A percentile compares a stretch with the other conserved stretches of the same genome.
Evolutionary conservation across 2,888 invertebrate genomes (phyloP).

Genomic region (Amphimallon solstitiale): DNA sequence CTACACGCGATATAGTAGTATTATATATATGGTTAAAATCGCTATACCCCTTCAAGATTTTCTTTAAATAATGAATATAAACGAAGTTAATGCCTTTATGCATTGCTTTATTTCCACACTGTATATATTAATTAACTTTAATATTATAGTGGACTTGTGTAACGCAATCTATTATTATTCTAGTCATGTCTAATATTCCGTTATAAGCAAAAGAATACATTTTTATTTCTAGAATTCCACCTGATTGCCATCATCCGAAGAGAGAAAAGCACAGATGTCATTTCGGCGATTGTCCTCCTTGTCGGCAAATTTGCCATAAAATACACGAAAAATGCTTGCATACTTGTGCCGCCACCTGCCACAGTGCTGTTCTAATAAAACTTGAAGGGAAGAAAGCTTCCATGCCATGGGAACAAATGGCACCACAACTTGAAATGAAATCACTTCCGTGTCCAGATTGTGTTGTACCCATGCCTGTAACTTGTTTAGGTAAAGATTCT

Average conservation of each 20-base stretch:
- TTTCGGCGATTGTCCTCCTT: conserved; percentile 85
- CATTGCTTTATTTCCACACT: too few relatives aligned
- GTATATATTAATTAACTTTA: too few relatives aligned
- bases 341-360: conserved; percentile 77
- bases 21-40: too few relatives aligned
- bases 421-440: conserved; percentile 63
- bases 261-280: conserved; percentile 83
- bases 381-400: conserved; percentile 68
- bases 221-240: conserved; percentile 68
- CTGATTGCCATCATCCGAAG: conserved; percentile 84
- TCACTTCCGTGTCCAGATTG: conserved; percentile 78
- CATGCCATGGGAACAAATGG: conserved; percentile 72
- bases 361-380: conserved; percentile 76
- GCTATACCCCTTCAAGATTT: too few relatives aligned
- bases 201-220: too few relatives aligned
- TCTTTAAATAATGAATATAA: too few relatives aligned
- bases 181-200: too few relatives aligned
- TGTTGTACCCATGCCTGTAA: conserved; percentile 73
- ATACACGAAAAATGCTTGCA: conserved; percentile 71
- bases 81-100: too few relatives aligned
- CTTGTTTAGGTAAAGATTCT: conserved; percentile 69
- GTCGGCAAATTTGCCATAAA: conserved; percentile 79
- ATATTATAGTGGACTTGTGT: too few relatives aligned
- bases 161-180: too few relatives aligned
- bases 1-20: too few relatives aligned